Evolutionary conservation across 2,113 vertebrate genomes (phyloP), one percentile per base, ranked within the genome.

Genomic region (Alexandromys fortis): DNA sequence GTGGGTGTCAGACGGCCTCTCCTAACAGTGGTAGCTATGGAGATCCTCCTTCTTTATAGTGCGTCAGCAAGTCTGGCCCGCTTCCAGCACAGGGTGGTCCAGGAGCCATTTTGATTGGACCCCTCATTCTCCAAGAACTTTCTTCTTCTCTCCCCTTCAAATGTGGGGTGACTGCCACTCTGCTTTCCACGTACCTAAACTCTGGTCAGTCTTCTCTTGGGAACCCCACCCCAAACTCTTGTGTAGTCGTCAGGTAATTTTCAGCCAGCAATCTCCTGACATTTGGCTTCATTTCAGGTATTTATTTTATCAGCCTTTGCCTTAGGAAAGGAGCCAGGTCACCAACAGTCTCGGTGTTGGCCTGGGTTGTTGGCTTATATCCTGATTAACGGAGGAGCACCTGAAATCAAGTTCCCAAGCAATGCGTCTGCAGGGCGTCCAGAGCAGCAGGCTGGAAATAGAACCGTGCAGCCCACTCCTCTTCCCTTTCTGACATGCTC

Each of bases 21-120:
- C 58, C 35, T 63, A 21, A 17, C 9, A 17, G 4, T 28, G 47
- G 35, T 38, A 28, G 3, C 7, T 10, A 17, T 10, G 47, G 47
- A 7, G 7, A 49, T 86, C 30, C 38, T 7, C n/a, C 55, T 45
- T 61, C 55, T 45, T 58, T 33, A 7, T 7, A 1, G 33, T 47
- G 45, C 65, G 12, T 4, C 3, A 0, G 42, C 19, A 17, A 3
- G 10, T 3, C 58, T 17, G 30, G 16, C 28, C 1, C 19, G 26
- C 76, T 33, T 11, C n/a, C 45, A 28, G 70, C 67, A 49, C 6
- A 8, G 19, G 49, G 3, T 68, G 65, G 9, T 38, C 52, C 45
- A 49, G 30, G 42, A 67, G 33, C 58, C 22, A n/a, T 35, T 75
- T 47, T 22, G 9, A 65, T 30, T 9, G 13, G 63, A 24, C 16